Percentiles rank a stretch among this genome's conserved stretches.
phyloP scores from a whole-genome alignment of 2,113 vertebrate genomes.

The Uria aalge region DNA sequence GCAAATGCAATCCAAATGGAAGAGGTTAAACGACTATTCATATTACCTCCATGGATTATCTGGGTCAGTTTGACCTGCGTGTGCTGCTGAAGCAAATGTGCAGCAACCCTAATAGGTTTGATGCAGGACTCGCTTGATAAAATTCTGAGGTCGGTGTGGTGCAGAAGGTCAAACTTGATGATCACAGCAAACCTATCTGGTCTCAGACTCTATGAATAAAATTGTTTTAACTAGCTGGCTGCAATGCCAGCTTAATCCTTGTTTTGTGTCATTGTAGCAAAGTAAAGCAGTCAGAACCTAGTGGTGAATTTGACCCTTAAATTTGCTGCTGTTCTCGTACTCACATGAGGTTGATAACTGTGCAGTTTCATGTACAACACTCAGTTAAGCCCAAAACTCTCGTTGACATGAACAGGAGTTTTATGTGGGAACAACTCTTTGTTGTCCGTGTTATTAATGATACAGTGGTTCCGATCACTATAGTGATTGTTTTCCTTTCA shows the following conservation, averaged over 20 bases:
- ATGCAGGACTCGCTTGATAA: neutral
- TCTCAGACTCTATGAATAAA: neutral
- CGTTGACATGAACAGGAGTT: neutral
- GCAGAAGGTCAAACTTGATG: neutral
- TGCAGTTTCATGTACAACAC: neutral
- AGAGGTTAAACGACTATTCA: neutral
- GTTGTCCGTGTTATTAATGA: neutral
- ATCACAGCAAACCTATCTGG: neutral
- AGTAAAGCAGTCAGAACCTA: neutral
- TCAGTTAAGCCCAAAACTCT: neutral
- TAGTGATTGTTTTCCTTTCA: neutral
- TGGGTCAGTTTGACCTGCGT: neutral
- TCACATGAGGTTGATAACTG: rapidly evolving
- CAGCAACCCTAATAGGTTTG: neutral
- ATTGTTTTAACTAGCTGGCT: neutral
- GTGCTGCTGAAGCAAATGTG: neutral
- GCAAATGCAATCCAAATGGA: neutral
- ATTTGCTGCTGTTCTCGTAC: neutral
- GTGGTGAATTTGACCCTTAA: neutral
- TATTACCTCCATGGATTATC: neutral
- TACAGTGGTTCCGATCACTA: neutral
- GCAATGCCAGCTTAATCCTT: neutral
- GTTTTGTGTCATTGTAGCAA: neutral
- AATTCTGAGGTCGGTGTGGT: neutral
- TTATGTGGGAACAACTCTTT: neutral